Evolutionary conservation across 2,797 vertebrate species (phyloP), one percentile per base, ranked within the genome.

Genomic region (Rhinella marina): DNA sequence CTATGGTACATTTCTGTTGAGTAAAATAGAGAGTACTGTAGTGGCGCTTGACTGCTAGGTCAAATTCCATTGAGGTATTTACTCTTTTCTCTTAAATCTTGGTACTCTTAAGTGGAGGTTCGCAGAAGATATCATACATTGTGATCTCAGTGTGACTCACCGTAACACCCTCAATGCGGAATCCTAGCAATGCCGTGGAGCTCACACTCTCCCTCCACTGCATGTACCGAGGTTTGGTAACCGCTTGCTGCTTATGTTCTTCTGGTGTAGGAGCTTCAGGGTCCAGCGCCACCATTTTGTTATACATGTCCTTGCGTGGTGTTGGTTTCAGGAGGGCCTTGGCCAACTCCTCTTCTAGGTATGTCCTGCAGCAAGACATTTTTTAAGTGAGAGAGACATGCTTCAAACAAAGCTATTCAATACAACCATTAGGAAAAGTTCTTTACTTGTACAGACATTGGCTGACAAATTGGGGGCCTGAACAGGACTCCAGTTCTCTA

Each of bases 141-240:
- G 21, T 56, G 14, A 17, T 13, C 17, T 66, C 11, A 13, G 9
- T 23, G 14, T 81, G 3, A 54, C 90, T 88, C 91, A 98, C 97
- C 95, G 96, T 96, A 87, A 97, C 92, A 85, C 96, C 97, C 87
- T 98, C 97, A 6, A 98, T 96, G 78, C 97, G 95, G 93, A 97
- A 96, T 59, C 97, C 97, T 68, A 97, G 93, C 0, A 93, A 93
- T 57, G 95, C 93, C 0, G 96, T 97, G 0, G 97, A 97, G 75
- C 94, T 97, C 89, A 94, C 92, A 0, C 91, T 92, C 81, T 98
- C 97, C 73, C 95, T 95, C 97, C 97, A 98, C 91, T 97, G 96
- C 92, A 98, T 95, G 93, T 98, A 98, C 27, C 96, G 96, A 41
- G 94, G 95, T 90, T 98, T 98, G 56, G 96, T 96, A 88, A 98